Evolutionary conservation across 1,140 invertebrate genomes (phyloP).

Genomic region (Drosophila miranda): DNA sequence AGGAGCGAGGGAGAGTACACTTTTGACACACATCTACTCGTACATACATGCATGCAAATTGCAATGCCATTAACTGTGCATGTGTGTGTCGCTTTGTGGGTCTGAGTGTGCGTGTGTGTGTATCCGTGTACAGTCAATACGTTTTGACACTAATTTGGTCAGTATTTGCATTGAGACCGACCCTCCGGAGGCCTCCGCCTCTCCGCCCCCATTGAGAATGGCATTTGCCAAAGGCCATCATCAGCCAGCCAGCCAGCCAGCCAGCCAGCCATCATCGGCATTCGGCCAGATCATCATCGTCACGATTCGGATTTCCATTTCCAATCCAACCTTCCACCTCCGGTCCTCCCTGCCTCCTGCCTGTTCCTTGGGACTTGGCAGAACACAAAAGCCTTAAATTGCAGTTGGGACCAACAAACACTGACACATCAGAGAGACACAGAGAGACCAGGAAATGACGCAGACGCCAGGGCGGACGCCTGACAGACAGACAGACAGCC

Average conservation of each 20-base stretch:
- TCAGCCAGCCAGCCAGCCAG: slow-evolving; percentile 6
- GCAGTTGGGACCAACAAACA: slow-evolving; percentile 65
- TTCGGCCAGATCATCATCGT: slow-evolving; percentile 25
- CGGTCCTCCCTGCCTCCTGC: not conserved
- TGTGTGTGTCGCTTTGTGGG: slow-evolving; percentile 7
- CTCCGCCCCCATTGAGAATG: slow-evolving; percentile 52
- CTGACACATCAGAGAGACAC: slow-evolving; percentile 18
- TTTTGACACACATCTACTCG: slow-evolving; percentile 51
- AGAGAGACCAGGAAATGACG: slow-evolving; percentile 24
- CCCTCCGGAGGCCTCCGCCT: too few species aligned
- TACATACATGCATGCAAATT: slow-evolving; percentile 52
- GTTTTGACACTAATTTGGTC: slow-evolving; percentile 77
- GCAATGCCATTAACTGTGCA: slow-evolving; percentile 67
- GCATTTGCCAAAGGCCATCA: slow-evolving; percentile 55
- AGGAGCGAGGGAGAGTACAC: slow-evolving; percentile 11
- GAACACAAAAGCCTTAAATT: slow-evolving; percentile 70
- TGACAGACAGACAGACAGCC: too few species aligned
- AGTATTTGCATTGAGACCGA: slow-evolving; percentile 67
- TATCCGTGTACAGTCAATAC: slow-evolving; percentile 63
- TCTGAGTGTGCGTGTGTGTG: slow-evolving; percentile 17
- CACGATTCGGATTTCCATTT: slow-evolving; percentile 45
- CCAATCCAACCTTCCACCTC: slow-evolving; percentile 26
- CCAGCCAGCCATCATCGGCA: slow-evolving; percentile 3
- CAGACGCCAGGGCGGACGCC: not conserved
- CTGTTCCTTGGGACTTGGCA: slow-evolving; percentile 40